phyloP scores from a whole-genome alignment of 1,140 invertebrate genomes.

The Bombus superbus region DNA sequence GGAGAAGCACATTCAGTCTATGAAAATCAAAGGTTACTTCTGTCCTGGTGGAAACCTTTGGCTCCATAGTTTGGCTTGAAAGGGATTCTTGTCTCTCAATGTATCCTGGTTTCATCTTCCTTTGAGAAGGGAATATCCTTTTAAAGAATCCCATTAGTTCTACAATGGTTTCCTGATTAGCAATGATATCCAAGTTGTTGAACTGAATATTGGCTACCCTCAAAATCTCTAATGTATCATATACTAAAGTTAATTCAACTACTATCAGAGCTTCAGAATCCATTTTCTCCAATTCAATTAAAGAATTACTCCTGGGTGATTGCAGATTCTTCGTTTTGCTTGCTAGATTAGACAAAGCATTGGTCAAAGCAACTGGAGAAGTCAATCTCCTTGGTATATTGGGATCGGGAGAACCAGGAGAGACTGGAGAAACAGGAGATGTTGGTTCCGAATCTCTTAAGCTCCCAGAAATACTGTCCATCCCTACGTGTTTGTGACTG shows the following conservation, averaged over 20 bases:
- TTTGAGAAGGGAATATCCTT: constrained; percentile 86
- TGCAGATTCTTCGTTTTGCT: constrained; percentile 71
- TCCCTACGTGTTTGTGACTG: constrained; percentile 96
- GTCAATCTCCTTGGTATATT: constrained; percentile 77
- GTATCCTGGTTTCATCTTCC: constrained; percentile 72
- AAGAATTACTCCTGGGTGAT: constrained; percentile 73
- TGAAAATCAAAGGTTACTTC: constrained; percentile 97
- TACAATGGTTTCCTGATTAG: constrained; percentile 97
- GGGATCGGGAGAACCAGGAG: constrained; percentile 87
- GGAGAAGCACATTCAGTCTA: constrained; percentile 92
- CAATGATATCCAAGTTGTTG: constrained; percentile 97
- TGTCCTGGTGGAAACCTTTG: constrained; percentile 80
- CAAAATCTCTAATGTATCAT: constrained; percentile 85
- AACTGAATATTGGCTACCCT: constrained; percentile 94
- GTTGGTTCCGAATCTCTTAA: constrained; percentile 95
- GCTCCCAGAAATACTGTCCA: constrained; percentile 97
- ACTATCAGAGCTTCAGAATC: constrained; percentile 93
- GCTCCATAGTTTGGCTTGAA: constrained; percentile 71
- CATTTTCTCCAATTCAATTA: constrained; percentile 79
- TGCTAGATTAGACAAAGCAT: constrained; percentile 83
- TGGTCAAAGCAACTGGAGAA: constrained; percentile 85
- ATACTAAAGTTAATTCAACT: constrained; percentile 90
- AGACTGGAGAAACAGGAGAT: constrained; percentile 89
- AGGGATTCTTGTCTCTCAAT: constrained; percentile 74
- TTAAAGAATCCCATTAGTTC: constrained; percentile 94